These are phyloP conservation scores for Notarius lentiginosus DNA, from an alignment of 2,113 vertebrate species.

Conservation along the genomic window DNA sequence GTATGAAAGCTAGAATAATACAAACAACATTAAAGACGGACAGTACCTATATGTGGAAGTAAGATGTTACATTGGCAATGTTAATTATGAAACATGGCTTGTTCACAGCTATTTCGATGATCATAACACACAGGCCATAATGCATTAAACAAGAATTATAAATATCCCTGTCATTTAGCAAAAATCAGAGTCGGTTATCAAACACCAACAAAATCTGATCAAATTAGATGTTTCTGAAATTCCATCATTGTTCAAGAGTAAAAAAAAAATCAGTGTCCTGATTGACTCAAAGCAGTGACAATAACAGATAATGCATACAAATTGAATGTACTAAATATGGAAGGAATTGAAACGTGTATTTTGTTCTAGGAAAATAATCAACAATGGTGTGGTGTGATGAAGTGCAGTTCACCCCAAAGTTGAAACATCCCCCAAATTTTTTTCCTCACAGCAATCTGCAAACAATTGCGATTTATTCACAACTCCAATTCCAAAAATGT, in stretches of 20 bases:
- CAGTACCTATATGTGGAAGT: not conserved
- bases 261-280: not conserved
- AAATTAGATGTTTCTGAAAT: not conserved
- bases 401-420: not conserved
- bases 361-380: not conserved
- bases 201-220: not conserved
- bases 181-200: not conserved
- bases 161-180: not conserved
- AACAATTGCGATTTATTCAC: too few species aligned
- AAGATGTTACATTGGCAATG: not conserved
- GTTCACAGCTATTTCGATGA: not conserved
- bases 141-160: not conserved
- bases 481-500: too few species aligned
- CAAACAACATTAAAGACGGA: not conserved
- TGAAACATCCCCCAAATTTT: not conserved
- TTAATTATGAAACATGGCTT: not conserved
- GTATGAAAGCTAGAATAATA: not conserved
- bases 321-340: not conserved
- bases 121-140: not conserved
- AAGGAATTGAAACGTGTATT: not conserved
- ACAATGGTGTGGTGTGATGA: not conserved
- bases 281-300: not conserved
- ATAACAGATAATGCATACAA: not conserved
- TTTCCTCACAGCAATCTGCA: not conserved
- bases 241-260: not conserved